Base-by-base conservation (phyloP, 2,797 vertebrate species). In the Eutrigla gurnardus region DNA sequence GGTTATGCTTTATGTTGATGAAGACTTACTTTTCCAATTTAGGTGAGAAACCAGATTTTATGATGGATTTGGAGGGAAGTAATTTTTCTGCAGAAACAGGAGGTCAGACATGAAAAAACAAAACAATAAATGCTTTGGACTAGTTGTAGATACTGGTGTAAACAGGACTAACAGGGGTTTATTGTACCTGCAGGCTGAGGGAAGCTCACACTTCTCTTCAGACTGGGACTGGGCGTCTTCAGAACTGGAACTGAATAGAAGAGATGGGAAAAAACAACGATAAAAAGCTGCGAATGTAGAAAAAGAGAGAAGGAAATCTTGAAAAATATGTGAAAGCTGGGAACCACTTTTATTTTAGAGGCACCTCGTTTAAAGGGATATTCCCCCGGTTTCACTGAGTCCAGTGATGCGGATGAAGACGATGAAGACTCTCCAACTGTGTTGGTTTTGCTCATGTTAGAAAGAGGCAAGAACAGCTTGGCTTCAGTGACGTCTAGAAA, bases 311-410 rank as follows among this genome's bases (percentile, higher is more conserved):
- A 13, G 13, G 3, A 18, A 39, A 57, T 43, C 12, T 9, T 6
- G 8, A 18, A 3, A 4, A 36, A 18, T 4, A 14, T 10, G 0
- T 13, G 25, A 25, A 9, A 5, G 47, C 15, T 54, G 3, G 17
- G 33, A 54, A 61, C 9, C 64, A 9, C 1, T 10, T 62, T 33
- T 37, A n/a, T 18, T 17, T 45, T 8, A 54, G 6, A 47, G 13
- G 33, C 14, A 95, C 95, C 94, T 66, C 94, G 65, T 54, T 95
- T 95, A 68, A 91, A 93, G 11, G 94, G 92, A 76, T 94, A 93
- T 77, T 96, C 96, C 10, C 90, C 81, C 2, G 86, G 74, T 11
- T 91, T 94, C 0, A 90, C 90, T 57, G 84, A 58, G 3, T 90
- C 91, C 72, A 90, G 92, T 36, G 87, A 88, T n/a, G 81, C 82